Conservation (phyloP, 92 coral and sea anemone genomes). For the Zoanthus gigantus region DNA sequence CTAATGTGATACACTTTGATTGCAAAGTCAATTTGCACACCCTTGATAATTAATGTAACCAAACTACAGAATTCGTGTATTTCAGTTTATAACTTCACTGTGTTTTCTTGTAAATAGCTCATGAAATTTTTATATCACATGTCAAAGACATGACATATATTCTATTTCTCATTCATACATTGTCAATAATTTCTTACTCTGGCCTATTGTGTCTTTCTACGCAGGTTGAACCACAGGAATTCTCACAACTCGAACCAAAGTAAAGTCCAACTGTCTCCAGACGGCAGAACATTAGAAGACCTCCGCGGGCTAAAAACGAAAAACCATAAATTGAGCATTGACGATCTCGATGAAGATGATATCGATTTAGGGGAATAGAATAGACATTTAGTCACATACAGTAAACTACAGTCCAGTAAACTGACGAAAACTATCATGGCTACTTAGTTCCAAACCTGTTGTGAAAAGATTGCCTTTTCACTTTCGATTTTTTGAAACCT, state of each 20-base stretch:
- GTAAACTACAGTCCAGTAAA: slow-evolving; percentile 7
- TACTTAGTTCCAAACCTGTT: background rate
- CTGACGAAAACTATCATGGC: slow-evolving; percentile 14
- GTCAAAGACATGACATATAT: background rate
- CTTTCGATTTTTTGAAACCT: background rate
- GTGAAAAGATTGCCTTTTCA: slow-evolving; percentile 17
- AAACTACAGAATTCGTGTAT: slow-evolving; percentile 1
- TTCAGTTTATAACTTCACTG: background rate
- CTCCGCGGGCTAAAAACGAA: slow-evolving; percentile 97
- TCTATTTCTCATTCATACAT: background rate
- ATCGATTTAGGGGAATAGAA: slow-evolving; percentile 33
- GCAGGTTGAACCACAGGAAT: slow-evolving; percentile 70
- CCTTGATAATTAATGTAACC: background rate
- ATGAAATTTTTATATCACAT: slow-evolving; percentile 45
- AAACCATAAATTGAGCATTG: slow-evolving; percentile 62
- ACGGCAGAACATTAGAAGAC: slow-evolving; percentile 85
- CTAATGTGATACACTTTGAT: slow-evolving; percentile 20
- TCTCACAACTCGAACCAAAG: slow-evolving; percentile 66
- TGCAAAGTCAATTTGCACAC: background rate
- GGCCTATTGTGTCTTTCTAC: slow-evolving; percentile 20
- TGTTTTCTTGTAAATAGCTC: slow-evolving; percentile 24
- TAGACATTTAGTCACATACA: slow-evolving; percentile 21
- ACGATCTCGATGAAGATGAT: slow-evolving; percentile 69
- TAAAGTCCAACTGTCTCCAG: slow-evolving; percentile 82
- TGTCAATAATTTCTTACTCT: slow-evolving; percentile 51